Conservation (phyloP, 2,113 vertebrate genomes). For the Prunella fulvescens region DNA sequence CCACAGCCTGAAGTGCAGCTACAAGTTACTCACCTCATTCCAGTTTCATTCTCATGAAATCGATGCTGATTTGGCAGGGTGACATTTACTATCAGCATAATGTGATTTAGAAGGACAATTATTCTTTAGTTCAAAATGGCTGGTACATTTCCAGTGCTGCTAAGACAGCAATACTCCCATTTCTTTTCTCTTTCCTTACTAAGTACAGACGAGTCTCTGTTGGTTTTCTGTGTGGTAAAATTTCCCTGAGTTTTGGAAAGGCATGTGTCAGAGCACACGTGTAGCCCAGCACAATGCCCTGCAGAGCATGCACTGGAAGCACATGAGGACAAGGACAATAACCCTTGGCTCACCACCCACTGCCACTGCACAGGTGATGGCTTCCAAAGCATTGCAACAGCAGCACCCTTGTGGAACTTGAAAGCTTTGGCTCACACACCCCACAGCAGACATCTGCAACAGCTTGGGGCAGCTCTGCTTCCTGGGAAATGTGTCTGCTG, state of each 20-base stretch:
- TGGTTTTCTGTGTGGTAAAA: not conserved
- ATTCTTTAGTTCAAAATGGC: not conserved
- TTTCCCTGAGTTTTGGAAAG: not conserved
- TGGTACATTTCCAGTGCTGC: not conserved
- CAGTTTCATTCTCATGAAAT: not conserved
- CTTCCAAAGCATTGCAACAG: not conserved
- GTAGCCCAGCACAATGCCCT: not conserved
- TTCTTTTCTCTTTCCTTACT: not conserved
- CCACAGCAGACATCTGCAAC: not conserved
- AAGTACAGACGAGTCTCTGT: not conserved
- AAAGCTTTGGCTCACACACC: not conserved
- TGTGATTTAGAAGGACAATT: not conserved
- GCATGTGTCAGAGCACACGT: rapidly evolving
- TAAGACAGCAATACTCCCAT: not conserved
- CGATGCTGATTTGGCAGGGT: not conserved
- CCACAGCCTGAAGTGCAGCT: not conserved
- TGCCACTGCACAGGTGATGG: rapidly evolving
- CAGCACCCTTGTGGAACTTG: not conserved
- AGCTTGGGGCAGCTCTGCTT: not conserved
- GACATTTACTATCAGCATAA: not conserved
- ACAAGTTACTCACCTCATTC: not conserved
- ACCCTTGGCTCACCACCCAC: not conserved
- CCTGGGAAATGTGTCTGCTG: not conserved
- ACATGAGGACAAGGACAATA: not conserved
- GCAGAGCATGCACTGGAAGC: not conserved